Evolutionary conservation across 2,797 vertebrate genomes (phyloP).

Genomic region (Nyctalus aviator): DNA sequence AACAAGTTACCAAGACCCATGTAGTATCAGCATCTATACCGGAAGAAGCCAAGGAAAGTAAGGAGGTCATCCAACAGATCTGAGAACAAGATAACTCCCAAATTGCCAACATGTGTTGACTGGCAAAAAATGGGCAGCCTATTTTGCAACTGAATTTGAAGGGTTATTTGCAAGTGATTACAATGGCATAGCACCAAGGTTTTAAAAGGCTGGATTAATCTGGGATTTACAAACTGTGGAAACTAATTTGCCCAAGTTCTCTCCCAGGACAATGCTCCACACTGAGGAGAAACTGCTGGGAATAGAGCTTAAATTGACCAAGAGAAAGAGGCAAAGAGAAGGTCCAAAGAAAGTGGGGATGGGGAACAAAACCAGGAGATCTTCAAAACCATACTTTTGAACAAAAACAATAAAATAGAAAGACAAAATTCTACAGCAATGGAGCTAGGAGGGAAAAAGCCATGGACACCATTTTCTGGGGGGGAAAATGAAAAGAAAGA

Average conservation of each 20-base stretch:
- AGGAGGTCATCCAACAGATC: neutral
- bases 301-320: neutral
- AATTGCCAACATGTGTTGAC: neutral
- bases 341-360: neutral
- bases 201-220: neutral
- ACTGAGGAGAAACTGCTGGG: neutral
- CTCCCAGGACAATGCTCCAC: neutral
- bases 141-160: neutral
- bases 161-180: neutral
- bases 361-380: neutral
- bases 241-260: neutral
- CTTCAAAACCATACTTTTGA: neutral
- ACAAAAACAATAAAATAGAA: slow-evolving; percentile 24
- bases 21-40: neutral
- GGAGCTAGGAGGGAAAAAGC: neutral
- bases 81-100: neutral
- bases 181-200: neutral
- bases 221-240: neutral
- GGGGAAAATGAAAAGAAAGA: neutral
- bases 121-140: neutral
- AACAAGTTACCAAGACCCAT: neutral
- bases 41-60: neutral
- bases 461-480: neutral
- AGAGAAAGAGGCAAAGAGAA: neutral
- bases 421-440: neutral